Base-by-base conservation (phyloP, 2,113 vertebrate genomes). In the Sorex fumeus region DNA sequence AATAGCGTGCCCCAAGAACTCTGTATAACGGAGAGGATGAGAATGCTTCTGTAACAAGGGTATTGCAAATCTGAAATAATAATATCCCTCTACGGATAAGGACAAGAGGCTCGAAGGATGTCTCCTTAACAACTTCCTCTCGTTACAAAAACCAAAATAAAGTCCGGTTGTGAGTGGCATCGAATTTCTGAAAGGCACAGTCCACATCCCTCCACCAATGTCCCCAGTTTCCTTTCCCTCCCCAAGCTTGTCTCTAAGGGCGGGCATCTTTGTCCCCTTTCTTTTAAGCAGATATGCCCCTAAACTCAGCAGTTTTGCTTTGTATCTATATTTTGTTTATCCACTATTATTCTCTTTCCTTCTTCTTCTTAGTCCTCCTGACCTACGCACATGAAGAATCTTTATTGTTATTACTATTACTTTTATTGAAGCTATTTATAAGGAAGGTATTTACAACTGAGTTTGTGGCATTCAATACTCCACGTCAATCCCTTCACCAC, bases 231-330 rank as follows among this genome's bases (percentile, higher is more conserved):
- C n/a, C n/a, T n/a, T n/a, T n/a, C n/a, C n/a, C n/a, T n/a, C n/a
- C n/a, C n/a, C n/a, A n/a, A n/a, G n/a, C n/a, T n/a, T n/a, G n/a
- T n/a, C n/a, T n/a, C n/a, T n/a, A n/a, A n/a, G n/a, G n/a, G n/a
- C n/a, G n/a, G n/a, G n/a, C n/a, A n/a, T n/a, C n/a, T n/a, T n/a
- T n/a, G n/a, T n/a, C n/a, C n/a, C n/a, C n/a, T n/a, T n/a, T n/a
- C n/a, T n/a, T n/a, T n/a, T n/a, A n/a, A n/a, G 21, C 11, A 32
- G 9, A 23, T 0, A 7, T 1, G 4, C 25, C 9, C 50, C 0
- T 66, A 66, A 1, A 32, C 9, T 16, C 4, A 27, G 23, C 23
- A 81, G 67, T 45, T 72, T 11, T 87, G 67, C 19, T 53, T 84
- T 53, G n/a, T 28, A 67, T 30, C 64, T 28, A 50, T 0, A 0